Conservation (phyloP, 2,113 vertebrate genomes). For the Neolamprologus variostigma region DNA sequence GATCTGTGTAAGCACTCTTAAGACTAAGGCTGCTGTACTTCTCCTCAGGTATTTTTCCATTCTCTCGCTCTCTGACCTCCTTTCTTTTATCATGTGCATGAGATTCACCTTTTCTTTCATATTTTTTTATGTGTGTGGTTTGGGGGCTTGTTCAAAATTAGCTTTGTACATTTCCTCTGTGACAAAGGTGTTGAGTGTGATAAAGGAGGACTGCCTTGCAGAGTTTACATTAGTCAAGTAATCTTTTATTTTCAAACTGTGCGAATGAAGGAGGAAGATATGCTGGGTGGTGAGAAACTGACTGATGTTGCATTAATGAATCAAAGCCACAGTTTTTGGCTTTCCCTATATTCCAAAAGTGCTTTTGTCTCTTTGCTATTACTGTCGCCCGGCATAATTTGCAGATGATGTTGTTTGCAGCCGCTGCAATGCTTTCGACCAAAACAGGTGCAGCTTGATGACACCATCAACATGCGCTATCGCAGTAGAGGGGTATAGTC, state of each 20-base stretch:
- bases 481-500: neutral
- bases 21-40: conserved; percentile 67
- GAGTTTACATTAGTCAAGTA: conserved; percentile 66
- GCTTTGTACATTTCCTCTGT: neutral
- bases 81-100: neutral
- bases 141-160: neutral
- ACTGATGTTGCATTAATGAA: neutral
- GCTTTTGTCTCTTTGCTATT: neutral
- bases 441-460: neutral
- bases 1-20: conserved; percentile 57
- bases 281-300: conserved; percentile 15
- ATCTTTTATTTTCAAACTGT: conserved; percentile 51
- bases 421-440: neutral
- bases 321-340: neutral
- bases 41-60: conserved; percentile 42
- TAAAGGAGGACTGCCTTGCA: conserved; percentile 14
- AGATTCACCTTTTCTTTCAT: neutral
- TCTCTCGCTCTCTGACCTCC: neutral
- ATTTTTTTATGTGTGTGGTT: neutral
- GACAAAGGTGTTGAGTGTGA: neutral
- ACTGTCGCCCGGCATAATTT: neutral
- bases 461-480: neutral
- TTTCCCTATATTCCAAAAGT: neutral
- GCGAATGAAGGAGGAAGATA: neutral
- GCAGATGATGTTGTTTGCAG: neutral